Conservation (phyloP, 2,888 invertebrate genomes). For the Pammene aurita region DNA sequence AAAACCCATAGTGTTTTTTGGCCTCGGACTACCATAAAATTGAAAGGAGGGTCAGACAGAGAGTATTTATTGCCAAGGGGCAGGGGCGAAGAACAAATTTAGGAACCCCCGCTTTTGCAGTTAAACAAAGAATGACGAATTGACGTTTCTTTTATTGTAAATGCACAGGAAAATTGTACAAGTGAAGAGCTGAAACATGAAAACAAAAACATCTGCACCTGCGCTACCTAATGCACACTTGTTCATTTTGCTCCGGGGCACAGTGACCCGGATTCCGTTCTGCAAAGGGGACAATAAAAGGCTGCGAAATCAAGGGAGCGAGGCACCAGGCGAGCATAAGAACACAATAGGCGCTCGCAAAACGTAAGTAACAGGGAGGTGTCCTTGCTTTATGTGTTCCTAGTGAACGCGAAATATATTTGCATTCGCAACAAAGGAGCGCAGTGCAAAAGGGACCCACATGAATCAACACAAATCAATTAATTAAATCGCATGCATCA, state of each 20-base stretch:
- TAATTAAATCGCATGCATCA: too few relatives aligned
- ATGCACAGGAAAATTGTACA: slow-evolving; percentile 5
- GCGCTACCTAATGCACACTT: slow-evolving; percentile 41
- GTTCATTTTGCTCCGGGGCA: slow-evolving; percentile 59
- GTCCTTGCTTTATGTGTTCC: slow-evolving; percentile 47
- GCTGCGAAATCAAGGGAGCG: slow-evolving; percentile 62
- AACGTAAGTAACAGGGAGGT: slow-evolving; percentile 45
- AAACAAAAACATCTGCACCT: slow-evolving; percentile 29
- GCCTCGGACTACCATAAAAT: too few relatives aligned
- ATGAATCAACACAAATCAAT: too few relatives aligned
- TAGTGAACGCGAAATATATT: slow-evolving; percentile 34
- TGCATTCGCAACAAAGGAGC: slow-evolving; percentile 14
- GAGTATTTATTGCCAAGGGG: too few relatives aligned
- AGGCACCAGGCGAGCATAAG: slow-evolving; percentile 61
- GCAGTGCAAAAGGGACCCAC: not conserved
- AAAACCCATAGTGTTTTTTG: too few relatives aligned
- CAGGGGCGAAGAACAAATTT: too few relatives aligned
- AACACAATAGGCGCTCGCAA: slow-evolving; percentile 57
- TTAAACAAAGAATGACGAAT: not conserved
- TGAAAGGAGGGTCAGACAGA: too few relatives aligned
- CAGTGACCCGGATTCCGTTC: slow-evolving; percentile 62
- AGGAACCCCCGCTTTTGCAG: too few relatives aligned
- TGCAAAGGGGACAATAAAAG: slow-evolving; percentile 60
- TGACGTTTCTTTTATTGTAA: slow-evolving; percentile 1
- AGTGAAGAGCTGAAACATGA: slow-evolving; percentile 7